Base-by-base conservation (phyloP, 2,797 vertebrate species). In the Anolis apletophallus region DNA sequence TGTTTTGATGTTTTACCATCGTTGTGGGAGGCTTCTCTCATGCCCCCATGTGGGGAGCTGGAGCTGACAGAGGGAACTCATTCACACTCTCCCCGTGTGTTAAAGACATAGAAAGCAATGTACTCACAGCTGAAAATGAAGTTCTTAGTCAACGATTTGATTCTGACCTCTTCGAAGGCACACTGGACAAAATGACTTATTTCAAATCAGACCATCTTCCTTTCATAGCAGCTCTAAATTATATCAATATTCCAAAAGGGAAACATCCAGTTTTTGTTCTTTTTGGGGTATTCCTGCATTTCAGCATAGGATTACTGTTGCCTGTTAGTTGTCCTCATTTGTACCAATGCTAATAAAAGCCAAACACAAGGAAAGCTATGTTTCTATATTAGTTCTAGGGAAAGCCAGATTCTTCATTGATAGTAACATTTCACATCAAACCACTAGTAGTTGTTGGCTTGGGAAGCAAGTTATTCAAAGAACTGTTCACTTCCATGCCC, bases 161-260 rank as follows among this genome's bases (percentile, higher is more conserved):
- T 80, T 87, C 90, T 90, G 75, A 91, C 90, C 91, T 89, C 91
- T 83, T 54, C 88, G 91, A 90, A 91, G 88, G 36, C 90, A 83
- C 57, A 72, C 81, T 89, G 46, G 88, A 61, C 80, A 91, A 89
- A 91, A 1, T 14, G 9, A 80, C 91, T 83, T 92, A 88, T 91
- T 86, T 68, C 81, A 59, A 81, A 84, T 88, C 87, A 69, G 55
- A 23, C 85, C 82, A 81, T 80, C 87, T 93, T 84, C 87, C 80
- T 81, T 90, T 89, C 90, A 90, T 86, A 75, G 73, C 85, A 74
- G 81, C 1, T 0, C 17, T 90, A 83, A 83, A 73, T 50, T 50
- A 54, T 32, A 82, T 77, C 32, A 88, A 46, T 69, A 91, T 46
- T 10, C 82, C 50, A 71, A 16, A 2, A 32, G 5, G 61, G 71